phyloP scores from a whole-genome alignment of 2,797 vertebrate genomes.

The Pempheris klunzingeri region DNA sequence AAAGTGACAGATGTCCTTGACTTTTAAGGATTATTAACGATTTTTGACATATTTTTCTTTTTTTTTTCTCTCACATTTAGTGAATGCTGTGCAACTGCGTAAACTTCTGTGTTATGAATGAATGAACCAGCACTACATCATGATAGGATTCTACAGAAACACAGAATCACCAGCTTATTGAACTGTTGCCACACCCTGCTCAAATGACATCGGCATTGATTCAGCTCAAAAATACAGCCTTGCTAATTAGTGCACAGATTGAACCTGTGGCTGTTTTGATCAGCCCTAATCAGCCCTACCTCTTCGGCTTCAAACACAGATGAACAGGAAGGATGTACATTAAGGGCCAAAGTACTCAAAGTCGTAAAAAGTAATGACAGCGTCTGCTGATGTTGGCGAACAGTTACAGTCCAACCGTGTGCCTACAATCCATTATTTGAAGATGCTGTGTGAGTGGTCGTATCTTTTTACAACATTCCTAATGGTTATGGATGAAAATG shows the following conservation, averaged over 20 bases:
- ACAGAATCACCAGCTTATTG: constrained; percentile 44
- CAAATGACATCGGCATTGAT: constrained; percentile 38
- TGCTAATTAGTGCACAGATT: constrained; percentile 64
- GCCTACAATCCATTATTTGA: constrained; percentile 72
- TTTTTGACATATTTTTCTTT: background rate
- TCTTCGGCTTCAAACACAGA: constrained; percentile 38
- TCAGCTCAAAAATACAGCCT: constrained; percentile 34
- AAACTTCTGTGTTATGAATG: background rate
- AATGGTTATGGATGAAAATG: constrained; percentile 80
- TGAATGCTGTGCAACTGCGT: background rate
- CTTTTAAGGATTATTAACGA: background rate
- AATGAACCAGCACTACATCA: constrained; percentile 3
- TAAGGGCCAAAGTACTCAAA: constrained; percentile 71
- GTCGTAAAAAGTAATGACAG: constrained; percentile 78
- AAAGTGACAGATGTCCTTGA: background rate
- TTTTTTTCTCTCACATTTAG: background rate
- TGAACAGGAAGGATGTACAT: constrained; percentile 78
- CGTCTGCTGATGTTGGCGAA: constrained; percentile 52
- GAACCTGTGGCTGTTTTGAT: constrained; percentile 68
- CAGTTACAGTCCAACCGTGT: constrained; percentile 46
- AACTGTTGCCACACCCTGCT: constrained; percentile 38
- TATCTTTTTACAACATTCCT: constrained; percentile 77
- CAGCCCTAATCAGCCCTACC: constrained; percentile 38
- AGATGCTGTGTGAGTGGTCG: constrained; percentile 64
- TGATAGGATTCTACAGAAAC: constrained; percentile 50